These are phyloP conservation scores for Saguinus midas DNA, from an alignment of 2,113 vertebrate genomes.

Conservation along the genomic window DNA sequence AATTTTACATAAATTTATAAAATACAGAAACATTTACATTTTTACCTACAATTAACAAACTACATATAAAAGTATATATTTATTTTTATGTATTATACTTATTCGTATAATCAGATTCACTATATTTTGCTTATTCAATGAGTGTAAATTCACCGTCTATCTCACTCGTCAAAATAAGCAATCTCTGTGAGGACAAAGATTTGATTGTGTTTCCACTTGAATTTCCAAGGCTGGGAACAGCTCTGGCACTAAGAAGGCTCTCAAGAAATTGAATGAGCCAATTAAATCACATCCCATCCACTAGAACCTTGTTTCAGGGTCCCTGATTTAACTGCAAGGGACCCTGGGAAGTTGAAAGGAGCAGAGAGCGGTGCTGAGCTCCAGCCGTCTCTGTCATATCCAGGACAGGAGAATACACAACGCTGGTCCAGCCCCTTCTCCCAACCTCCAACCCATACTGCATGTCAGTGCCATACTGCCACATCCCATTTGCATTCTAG, in stretches of 20 bases:
- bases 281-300: rapidly evolving
- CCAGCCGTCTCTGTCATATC: rapidly evolving
- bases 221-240: neutral
- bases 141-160: neutral
- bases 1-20: neutral
- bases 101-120: neutral
- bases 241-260: too few relatives aligned
- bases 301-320: neutral
- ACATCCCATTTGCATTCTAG: rapidly evolving
- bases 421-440: rapidly evolving
- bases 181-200: neutral
- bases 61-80: neutral
- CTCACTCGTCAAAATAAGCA: neutral
- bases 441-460: rapidly evolving
- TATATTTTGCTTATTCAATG: neutral
- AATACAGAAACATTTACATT: neutral
- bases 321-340: neutral
- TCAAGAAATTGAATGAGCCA: neutral
- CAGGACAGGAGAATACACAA: too few relatives aligned
- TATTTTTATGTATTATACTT: neutral
- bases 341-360: neutral
- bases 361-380: neutral
- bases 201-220: neutral
- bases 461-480: rapidly evolving
- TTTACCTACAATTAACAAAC: neutral